Conservation (phyloP, 2,797 vertebrate species). For the Enteromius anoplus region DNA sequence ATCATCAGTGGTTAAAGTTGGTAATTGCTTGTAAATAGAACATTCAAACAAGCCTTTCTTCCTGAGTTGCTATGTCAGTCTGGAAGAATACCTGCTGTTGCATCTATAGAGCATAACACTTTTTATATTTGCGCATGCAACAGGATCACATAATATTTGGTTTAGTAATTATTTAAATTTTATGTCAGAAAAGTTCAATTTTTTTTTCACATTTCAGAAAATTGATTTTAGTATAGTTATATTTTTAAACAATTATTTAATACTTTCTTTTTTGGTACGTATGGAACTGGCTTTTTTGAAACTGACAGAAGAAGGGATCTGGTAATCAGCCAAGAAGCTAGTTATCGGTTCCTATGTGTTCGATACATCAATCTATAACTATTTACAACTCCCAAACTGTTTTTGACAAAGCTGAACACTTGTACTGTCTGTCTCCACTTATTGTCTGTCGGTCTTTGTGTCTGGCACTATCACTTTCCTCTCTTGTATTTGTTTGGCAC, state of each 20-base stretch:
- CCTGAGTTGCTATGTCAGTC: not conserved
- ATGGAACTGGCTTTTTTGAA: not conserved
- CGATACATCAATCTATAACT: not conserved
- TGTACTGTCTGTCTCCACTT: constrained; percentile 9
- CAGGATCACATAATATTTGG: not conserved
- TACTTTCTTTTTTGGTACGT: not conserved
- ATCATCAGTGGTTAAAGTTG: constrained; percentile 2
- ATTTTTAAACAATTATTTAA: not conserved
- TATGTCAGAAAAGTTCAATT: not conserved
- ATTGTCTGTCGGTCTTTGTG: constrained; percentile 9
- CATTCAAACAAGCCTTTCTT: not conserved
- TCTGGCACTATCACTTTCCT: constrained; percentile 8
- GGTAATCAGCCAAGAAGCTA: not conserved
- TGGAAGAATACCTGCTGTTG: constrained; percentile 8
- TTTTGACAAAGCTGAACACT: constrained; percentile 10
- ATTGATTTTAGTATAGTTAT: not conserved
- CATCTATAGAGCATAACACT: not conserved
- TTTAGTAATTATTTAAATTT: not conserved
- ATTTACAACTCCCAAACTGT: not conserved
- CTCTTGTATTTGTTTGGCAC: constrained; percentile 41
- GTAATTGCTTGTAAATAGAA: constrained; percentile 13
- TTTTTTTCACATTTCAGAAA: no score
- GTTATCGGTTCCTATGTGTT: not conserved
- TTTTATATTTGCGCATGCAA: not conserved
- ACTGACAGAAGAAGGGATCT: not conserved